Percentiles rank a stretch among this genome's conserved stretches.
These are phyloP conservation scores for Notarius quadriscutis DNA, from an alignment of 2,113 vertebrate genomes.

Conservation along the genomic window DNA sequence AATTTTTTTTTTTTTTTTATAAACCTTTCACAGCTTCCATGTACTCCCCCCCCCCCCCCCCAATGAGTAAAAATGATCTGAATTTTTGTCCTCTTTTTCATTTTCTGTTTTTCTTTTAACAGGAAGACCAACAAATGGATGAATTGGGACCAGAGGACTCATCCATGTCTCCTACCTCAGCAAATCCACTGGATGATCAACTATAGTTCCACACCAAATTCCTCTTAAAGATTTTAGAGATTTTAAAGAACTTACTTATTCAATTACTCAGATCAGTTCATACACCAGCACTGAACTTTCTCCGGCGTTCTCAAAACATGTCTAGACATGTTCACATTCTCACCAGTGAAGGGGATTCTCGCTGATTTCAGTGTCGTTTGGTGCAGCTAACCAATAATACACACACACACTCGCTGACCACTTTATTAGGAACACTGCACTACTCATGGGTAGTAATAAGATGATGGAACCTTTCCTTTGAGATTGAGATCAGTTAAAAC, in stretches of 20 bases:
- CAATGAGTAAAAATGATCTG: not conserved
- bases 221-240: not conserved
- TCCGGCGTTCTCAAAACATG: not conserved
- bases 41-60: not conserved
- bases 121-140: not conserved
- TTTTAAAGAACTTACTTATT: not conserved
- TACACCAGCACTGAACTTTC: not conserved
- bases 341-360: not conserved
- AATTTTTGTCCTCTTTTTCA: not conserved
- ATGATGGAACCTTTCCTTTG: not conserved
- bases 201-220: not conserved
- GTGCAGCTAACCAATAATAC: not conserved
- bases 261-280: not conserved
- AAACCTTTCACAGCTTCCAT: not conserved
- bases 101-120: not conserved
- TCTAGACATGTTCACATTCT: not conserved
- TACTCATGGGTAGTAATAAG: not conserved
- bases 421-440: not conserved
- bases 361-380: not conserved
- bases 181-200: slow-evolving; percentile 19
- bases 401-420: not conserved
- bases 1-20: too few species aligned
- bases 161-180: slow-evolving; percentile 2
- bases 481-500: not conserved
- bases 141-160: slow-evolving; percentile 1